Percentiles rank a stretch among this genome's conserved stretches.
phyloP scores from a whole-genome alignment of 2,113 vertebrate species.

The Alexandromys fortis region DNA sequence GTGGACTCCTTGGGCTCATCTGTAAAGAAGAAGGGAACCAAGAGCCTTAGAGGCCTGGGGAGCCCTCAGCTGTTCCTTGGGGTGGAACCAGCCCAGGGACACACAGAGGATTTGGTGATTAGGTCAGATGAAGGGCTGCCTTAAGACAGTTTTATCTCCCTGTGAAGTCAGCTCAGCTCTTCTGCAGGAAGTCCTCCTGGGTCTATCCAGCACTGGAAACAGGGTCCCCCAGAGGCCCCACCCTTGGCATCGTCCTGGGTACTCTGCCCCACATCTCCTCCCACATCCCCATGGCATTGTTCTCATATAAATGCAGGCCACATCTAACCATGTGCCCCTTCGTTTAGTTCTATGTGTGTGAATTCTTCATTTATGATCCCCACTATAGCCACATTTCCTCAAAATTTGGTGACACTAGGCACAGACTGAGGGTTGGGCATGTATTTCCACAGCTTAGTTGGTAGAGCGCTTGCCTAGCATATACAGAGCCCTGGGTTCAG shows the following conservation, averaged over 20 bases:
- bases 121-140: not conserved
- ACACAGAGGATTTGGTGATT: too few species aligned
- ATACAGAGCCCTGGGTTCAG: too few species aligned
- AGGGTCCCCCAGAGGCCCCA: not conserved
- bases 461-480: not conserved
- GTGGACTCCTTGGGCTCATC: not conserved
- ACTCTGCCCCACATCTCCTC: not conserved
- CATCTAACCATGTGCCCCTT: not conserved
- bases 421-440: not conserved
- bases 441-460: not conserved
- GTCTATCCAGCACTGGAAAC: not conserved
- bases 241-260: accelerated
- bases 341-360: not conserved
- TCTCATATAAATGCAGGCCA: not conserved
- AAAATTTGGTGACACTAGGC: constrained; percentile 58
- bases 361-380: not conserved
- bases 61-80: not conserved
- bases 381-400: not conserved
- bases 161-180: not conserved
- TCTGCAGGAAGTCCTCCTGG: not conserved
- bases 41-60: not conserved
- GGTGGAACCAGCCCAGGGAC: not conserved
- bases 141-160: not conserved
- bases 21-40: not conserved
- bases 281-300: not conserved